These are phyloP conservation scores for Dendrolimus houi DNA, from an alignment of 2,888 invertebrate genomes.

Conservation along the genomic window DNA sequence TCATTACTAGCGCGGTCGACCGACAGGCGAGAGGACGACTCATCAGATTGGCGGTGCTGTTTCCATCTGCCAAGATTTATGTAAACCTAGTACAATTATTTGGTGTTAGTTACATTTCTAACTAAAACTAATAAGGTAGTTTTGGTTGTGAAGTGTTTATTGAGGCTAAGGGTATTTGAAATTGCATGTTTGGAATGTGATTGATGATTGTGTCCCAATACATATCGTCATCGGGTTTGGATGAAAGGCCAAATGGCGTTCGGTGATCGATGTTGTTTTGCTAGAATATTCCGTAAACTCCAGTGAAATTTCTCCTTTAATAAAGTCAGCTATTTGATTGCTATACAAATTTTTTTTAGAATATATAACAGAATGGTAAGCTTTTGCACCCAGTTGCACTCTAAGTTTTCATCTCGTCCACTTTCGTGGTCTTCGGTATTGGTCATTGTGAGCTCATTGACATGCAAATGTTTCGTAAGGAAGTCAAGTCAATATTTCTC, in stretches of 20 bases:
- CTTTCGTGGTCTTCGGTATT: no score
- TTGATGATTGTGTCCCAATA: neutral
- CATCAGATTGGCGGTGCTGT: slow-evolving; percentile 21
- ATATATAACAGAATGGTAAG: no score
- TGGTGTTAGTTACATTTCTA: neutral
- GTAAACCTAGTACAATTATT: slow-evolving; percentile 3
- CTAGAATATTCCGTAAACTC: no score
- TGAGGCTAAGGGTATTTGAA: neutral
- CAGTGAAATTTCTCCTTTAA: no score
- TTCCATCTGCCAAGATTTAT: slow-evolving; percentile 11
- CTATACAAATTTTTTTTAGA: no score
- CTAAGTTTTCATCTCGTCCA: no score
- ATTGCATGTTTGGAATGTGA: neutral
- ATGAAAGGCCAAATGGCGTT: neutral
- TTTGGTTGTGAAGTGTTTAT: neutral
- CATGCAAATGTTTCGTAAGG: no score
- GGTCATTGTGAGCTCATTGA: no score
- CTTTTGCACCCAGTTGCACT: no score
- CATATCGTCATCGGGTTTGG: neutral
- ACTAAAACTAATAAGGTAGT: neutral
- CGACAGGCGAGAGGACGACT: slow-evolving; percentile 23
- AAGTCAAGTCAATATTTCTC: no score
- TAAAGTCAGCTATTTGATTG: no score
- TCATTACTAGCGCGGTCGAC: slow-evolving; percentile 42
- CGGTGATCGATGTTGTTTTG: no score